These are phyloP conservation scores for Psettodes erumei DNA, from an alignment of 2,113 vertebrate species.

Conservation along the genomic window DNA sequence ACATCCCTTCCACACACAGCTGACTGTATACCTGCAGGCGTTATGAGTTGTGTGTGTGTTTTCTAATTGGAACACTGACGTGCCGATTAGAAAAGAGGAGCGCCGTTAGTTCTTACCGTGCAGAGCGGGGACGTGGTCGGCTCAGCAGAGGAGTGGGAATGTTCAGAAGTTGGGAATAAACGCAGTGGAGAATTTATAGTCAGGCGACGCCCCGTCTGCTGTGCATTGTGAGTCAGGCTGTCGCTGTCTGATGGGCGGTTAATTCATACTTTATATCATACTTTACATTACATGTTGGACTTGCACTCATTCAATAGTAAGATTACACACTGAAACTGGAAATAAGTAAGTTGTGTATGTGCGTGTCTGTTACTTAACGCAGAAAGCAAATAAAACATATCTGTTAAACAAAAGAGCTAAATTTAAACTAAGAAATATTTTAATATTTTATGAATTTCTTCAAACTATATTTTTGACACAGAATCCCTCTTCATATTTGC, in stretches of 20 bases:
- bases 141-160: slow-evolving; percentile 13
- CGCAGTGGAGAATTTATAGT: slow-evolving; percentile 61
- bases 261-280: no score
- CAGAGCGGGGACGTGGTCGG: slow-evolving; percentile 1
- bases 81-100: neutral
- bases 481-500: no score
- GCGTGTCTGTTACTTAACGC: no score
- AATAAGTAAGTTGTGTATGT: no score
- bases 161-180: slow-evolving; percentile 41
- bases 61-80: neutral
- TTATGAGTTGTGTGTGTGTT: rapidly evolving
- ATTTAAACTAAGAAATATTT: no score
- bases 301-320: neutral
- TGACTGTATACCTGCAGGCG: neutral
- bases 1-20: neutral
- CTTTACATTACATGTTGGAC: neutral
- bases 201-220: slow-evolving; percentile 66
- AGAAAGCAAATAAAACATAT: neutral
- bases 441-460: no score
- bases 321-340: neutral
- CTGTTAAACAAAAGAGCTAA: neutral
- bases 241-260: neutral
- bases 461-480: neutral
- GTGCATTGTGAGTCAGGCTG: slow-evolving; percentile 37
- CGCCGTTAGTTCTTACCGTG: slow-evolving; percentile 65